Evolutionary conservation across 2,888 invertebrate species (phyloP).

Genomic region (Diaprepes abbreviatus): DNA sequence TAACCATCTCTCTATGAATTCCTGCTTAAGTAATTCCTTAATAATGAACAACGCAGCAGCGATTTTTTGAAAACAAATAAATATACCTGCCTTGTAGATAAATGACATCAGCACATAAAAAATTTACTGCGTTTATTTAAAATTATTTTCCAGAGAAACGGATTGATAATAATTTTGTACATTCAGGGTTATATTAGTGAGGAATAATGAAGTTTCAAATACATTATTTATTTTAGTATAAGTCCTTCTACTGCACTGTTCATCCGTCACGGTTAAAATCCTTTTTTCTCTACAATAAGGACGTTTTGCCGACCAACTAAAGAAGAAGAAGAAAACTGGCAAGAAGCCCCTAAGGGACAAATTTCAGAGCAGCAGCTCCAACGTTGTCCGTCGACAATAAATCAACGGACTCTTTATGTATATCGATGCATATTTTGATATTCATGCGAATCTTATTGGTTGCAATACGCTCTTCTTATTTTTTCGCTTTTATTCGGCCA

Average conservation of each 20-base stretch:
- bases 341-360: slow-evolving; percentile 37
- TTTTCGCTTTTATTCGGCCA: slow-evolving; percentile 29
- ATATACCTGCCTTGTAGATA: too few relatives aligned
- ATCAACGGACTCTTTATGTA: slow-evolving; percentile 49
- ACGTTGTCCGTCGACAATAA: slow-evolving; percentile 40
- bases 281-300: slow-evolving; percentile 20
- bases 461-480: slow-evolving; percentile 23
- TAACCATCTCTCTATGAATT: too few relatives aligned
- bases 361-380: slow-evolving; percentile 33
- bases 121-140: too few relatives aligned
- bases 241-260: slow-evolving; percentile 15
- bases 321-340: slow-evolving; percentile 29
- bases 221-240: too few relatives aligned
- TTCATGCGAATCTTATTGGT: slow-evolving; percentile 62
- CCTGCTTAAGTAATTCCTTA: too few relatives aligned
- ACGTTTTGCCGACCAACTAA: slow-evolving; percentile 7
- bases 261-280: slow-evolving; percentile 28
- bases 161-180: too few relatives aligned
- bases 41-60: too few relatives aligned
- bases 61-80: too few relatives aligned
- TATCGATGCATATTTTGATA: slow-evolving; percentile 64
- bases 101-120: too few relatives aligned
- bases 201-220: too few relatives aligned
- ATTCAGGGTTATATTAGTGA: too few relatives aligned
- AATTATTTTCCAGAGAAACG: too few relatives aligned